These are phyloP conservation scores for Rhinolophus sinicus DNA, from an alignment of 2,113 vertebrate species.

Conservation along the genomic window DNA sequence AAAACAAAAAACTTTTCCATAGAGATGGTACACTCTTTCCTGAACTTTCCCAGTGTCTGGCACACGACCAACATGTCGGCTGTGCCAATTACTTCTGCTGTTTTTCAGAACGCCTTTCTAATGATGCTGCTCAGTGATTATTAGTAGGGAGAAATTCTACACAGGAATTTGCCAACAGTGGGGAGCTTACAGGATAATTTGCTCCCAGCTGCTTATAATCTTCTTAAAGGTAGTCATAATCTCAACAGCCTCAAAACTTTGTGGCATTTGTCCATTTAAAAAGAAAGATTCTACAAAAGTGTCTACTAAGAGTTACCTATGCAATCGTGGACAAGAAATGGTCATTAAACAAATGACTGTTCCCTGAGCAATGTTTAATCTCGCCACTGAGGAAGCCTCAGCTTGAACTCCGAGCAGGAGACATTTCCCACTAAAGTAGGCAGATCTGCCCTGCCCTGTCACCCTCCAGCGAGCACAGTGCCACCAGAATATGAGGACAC, in stretches of 20 bases:
- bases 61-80: conserved; percentile 6
- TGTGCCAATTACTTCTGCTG: conserved; percentile 43
- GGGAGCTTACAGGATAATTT: not conserved
- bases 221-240: conserved; percentile 7
- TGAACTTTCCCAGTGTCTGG: conserved; percentile 41
- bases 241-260: not conserved
- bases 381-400: not conserved
- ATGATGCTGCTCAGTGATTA: conserved; percentile 32
- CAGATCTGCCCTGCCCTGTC: not conserved
- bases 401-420: not conserved
- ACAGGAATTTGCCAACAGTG: not conserved
- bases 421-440: not conserved
- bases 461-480: not conserved
- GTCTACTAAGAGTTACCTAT: not conserved
- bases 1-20: not conserved
- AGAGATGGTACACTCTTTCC: not conserved
- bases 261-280: not conserved
- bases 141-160: conserved; percentile 25
- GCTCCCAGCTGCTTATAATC: not conserved
- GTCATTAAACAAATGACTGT: not conserved
- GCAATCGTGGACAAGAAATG: not conserved
- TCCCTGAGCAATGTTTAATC: not conserved
- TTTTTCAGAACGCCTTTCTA: conserved; percentile 67
- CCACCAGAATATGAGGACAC: not conserved
- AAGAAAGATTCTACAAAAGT: not conserved